phyloP scores from a whole-genome alignment of 2,888 invertebrate genomes.

The Seladonia tumulorum region DNA sequence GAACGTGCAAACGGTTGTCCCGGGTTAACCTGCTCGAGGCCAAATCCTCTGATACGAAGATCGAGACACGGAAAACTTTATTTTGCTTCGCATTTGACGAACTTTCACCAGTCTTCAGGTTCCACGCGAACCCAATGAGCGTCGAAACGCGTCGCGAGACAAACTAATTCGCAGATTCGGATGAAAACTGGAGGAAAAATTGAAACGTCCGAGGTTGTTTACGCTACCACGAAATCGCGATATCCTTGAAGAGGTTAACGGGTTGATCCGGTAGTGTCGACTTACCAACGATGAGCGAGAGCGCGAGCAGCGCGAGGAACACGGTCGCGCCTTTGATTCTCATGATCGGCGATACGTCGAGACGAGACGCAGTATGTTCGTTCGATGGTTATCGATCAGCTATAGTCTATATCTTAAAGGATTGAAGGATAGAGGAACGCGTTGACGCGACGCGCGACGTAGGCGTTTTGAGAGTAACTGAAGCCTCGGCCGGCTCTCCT shows the following conservation, averaged over 20 bases:
- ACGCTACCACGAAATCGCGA: not conserved
- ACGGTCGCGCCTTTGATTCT: conserved; percentile 52
- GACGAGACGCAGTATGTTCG: not conserved
- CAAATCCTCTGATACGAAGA: not conserved
- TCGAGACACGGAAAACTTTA: not conserved
- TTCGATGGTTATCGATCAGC: conserved; percentile 19
- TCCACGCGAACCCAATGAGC: too few relatives aligned
- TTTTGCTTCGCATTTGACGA: not conserved
- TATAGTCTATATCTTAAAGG: not conserved
- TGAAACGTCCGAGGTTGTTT: not conserved
- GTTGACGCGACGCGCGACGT: conserved; percentile 19
- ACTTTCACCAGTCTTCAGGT: not conserved
- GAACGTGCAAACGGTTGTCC: not conserved
- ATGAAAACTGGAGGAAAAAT: not conserved
- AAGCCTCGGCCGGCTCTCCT: conserved; percentile 20
- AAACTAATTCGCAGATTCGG: not conserved
- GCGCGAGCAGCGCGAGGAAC: conserved; percentile 65
- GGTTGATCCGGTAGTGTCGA: not conserved
- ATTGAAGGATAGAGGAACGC: not conserved
- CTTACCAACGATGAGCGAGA: conserved; percentile 75
- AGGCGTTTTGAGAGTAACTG: conserved; percentile 70
- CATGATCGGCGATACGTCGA: conserved; percentile 44
- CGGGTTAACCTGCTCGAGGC: not conserved
- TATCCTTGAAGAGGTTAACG: not conserved
- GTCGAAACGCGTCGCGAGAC: not conserved